Evolutionary conservation across 37 sponge, comb jelly and placozoan genomes (phyloP).

Genomic region (Oscarella lobularis): DNA sequence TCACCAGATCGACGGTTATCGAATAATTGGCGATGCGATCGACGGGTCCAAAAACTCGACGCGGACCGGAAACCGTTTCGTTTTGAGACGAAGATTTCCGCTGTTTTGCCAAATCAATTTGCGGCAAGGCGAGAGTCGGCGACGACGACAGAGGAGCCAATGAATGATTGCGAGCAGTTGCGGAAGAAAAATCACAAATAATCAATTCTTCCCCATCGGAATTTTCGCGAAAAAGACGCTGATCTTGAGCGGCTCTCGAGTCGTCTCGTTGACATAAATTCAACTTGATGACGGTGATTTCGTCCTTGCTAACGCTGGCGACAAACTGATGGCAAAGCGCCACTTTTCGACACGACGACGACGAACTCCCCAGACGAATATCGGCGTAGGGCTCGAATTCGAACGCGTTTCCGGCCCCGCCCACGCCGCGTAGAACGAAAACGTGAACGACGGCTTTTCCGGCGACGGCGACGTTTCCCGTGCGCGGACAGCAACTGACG

Average conservation of each 20-base stretch:
- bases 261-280: neutral
- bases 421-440: neutral
- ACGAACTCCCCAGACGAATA: neutral
- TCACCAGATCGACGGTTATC: neutral
- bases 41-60: neutral
- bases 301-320: neutral
- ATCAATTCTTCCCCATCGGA: neutral
- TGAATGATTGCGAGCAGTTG: neutral
- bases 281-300: neutral
- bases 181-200: constrained; percentile 1
- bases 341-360: neutral
- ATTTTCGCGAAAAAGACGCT: too few species aligned
- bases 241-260: neutral
- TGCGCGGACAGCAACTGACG: neutral
- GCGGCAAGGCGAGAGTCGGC: neutral
- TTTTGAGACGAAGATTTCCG: neutral
- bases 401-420: neutral
- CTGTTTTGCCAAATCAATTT: too few species aligned
- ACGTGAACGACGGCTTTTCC: neutral
- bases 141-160: neutral
- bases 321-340: neutral
- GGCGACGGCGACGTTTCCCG: constrained; percentile 1
- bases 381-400: neutral
- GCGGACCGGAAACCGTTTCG: neutral
- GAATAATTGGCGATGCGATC: neutral